A percentile compares a stretch with the other conserved stretches of the same genome.
These are phyloP conservation scores for Sarcophilus harrisii DNA, from an alignment of 2,797 vertebrate genomes.

Conservation along the genomic window DNA sequence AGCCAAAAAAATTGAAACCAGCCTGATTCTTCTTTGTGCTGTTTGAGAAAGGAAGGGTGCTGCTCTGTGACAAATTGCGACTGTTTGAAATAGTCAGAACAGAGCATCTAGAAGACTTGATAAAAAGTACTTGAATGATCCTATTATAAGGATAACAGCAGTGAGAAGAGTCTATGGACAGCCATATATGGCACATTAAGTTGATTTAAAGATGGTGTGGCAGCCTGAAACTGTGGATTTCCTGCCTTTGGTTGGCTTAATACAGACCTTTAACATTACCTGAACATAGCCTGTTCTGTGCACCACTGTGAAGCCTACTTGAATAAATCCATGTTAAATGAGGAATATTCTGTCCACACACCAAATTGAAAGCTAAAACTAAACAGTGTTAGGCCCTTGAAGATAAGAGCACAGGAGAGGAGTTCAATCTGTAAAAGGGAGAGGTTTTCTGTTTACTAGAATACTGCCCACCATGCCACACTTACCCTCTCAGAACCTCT, in stretches of 20 bases:
- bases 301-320: background rate
- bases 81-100: conserved; percentile 53
- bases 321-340: conserved; percentile 45
- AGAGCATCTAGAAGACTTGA: conserved; percentile 52
- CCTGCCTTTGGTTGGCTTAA: conserved; percentile 44
- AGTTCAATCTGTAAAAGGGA: background rate
- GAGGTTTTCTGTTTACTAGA: conserved; percentile 10
- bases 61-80: conserved; percentile 6
- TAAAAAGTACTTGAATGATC: conserved; percentile 59
- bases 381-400: background rate
- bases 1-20: background rate
- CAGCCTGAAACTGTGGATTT: conserved; percentile 58
- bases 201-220: conserved; percentile 72
- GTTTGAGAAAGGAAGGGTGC: conserved; percentile 20
- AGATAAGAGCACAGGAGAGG: background rate
- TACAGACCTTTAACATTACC: conserved; percentile 23
- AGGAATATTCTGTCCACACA: background rate
- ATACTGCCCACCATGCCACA: background rate
- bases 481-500: conserved; percentile 13
- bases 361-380: conserved; percentile 38
- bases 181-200: background rate
- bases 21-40: background rate
- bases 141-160: conserved; percentile 63
- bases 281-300: conserved; percentile 40
- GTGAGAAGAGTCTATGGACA: conserved; percentile 48